These are phyloP conservation scores for Dermatophagoides farinae DNA, from an alignment of 1,140 invertebrate genomes.

Conservation along the genomic window DNA sequence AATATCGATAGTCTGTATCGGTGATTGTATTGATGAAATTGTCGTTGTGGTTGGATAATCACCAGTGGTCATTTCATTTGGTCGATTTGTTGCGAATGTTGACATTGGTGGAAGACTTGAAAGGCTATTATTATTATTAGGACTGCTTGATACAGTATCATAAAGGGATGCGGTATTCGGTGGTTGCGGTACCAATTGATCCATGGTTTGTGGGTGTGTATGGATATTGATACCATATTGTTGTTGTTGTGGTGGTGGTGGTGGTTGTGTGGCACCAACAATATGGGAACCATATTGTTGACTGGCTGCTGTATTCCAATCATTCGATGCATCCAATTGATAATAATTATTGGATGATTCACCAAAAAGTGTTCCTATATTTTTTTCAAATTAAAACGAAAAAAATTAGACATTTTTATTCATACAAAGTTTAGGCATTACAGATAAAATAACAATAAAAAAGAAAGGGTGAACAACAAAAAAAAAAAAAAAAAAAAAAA, in stretches of 20 bases:
- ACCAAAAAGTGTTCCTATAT: neutral
- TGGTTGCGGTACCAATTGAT: neutral
- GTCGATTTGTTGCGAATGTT: constrained; percentile 45
- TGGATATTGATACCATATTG: neutral
- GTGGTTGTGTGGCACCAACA: neutral
- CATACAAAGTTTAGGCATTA: no score
- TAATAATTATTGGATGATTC: neutral
- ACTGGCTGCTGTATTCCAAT: neutral
- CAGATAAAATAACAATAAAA: no score
- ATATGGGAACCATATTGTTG: neutral
- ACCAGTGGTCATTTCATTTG: constrained; percentile 21
- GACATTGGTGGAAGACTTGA: constrained; percentile 78
- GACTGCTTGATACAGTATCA: neutral
- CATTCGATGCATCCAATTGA: neutral
- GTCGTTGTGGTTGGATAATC: constrained; percentile 20
- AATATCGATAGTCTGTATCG: constrained; percentile 24
- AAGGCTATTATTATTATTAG: constrained; percentile 5
- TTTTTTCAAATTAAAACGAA: neutral
- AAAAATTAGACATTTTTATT: neutral
- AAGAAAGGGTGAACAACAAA: no score
- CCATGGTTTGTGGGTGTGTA: neutral
- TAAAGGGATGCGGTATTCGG: neutral
- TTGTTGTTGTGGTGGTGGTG: neutral
- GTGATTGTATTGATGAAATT: constrained; percentile 12
- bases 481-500: no score